phyloP scores from a whole-genome alignment of 2,888 invertebrate species.

The Ecliptopera silaceata region DNA sequence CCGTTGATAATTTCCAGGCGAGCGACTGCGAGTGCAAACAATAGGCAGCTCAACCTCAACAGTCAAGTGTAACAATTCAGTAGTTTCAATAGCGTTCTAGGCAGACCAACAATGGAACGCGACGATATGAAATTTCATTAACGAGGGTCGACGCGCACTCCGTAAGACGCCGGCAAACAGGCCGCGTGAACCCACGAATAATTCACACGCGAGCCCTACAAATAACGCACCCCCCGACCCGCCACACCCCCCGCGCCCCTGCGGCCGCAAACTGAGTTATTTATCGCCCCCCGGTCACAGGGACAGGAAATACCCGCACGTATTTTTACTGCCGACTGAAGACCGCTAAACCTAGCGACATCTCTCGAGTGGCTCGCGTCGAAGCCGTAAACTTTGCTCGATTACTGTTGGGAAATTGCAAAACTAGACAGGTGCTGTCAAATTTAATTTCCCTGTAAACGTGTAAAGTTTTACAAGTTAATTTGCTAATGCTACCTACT shows the following conservation, averaged over 20 bases:
- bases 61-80: conserved; percentile 71
- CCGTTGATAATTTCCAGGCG: conserved; percentile 30
- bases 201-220: conserved; percentile 83
- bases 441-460: conserved; percentile 19
- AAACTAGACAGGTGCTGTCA: conserved; percentile 30
- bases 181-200: conserved; percentile 82
- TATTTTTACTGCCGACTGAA: conserved; percentile 75
- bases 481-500: conserved; percentile 14
- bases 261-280: conserved; percentile 79
- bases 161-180: conserved; percentile 75
- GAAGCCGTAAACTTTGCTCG: conserved; percentile 30
- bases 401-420: conserved; percentile 30
- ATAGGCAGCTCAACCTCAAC: conserved; percentile 38
- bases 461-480: conserved; percentile 21
- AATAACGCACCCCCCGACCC: conserved; percentile 65
- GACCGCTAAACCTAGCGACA: conserved; percentile 62
- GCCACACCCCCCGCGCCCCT: conserved; percentile 41
- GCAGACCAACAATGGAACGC: conserved; percentile 63
- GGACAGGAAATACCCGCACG: conserved; percentile 79
- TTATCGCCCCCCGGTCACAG: conserved; percentile 72
- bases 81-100: conserved; percentile 61
- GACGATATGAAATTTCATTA: conserved; percentile 81
- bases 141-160: conserved; percentile 68
- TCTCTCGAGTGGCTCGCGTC: conserved; percentile 59
- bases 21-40: conserved; percentile 32